phyloP scores from a whole-genome alignment of 92 coral and sea anemone genomes.

The Parazoanthus darwini region DNA sequence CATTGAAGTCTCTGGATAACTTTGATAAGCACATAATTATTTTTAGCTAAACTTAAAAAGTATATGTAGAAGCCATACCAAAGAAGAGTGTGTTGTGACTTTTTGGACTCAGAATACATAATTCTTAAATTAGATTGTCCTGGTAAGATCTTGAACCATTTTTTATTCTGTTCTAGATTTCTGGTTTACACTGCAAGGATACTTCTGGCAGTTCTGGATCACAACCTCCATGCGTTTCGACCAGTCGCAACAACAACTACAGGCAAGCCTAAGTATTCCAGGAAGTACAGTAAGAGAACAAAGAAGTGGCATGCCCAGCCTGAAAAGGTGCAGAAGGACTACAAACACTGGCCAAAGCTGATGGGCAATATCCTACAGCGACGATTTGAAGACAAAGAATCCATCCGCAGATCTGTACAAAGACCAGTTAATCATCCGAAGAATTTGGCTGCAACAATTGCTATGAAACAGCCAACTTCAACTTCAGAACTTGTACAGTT shows the following conservation, averaged over 20 bases:
- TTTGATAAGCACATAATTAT: not conserved
- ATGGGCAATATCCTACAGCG: constrained; percentile 23
- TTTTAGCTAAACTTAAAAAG: no score
- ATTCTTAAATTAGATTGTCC: no score
- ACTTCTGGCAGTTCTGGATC: no score
- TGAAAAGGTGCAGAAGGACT: constrained; percentile 7
- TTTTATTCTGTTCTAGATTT: no score
- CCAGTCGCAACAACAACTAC: constrained; percentile 4
- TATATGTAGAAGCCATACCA: no score
- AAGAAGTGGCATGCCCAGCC: constrained; percentile 39
- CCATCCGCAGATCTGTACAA: constrained; percentile 2
- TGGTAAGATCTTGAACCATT: no score
- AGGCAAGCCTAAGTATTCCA: constrained; percentile 26
- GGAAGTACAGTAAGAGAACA: constrained; percentile 30
- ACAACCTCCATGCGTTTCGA: not conserved
- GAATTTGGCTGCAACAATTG: constrained; percentile 49
- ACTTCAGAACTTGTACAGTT: constrained; percentile 31
- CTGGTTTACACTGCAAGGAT: no score
- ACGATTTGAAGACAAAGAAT: constrained; percentile 20
- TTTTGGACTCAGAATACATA: no score
- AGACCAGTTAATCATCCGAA: constrained; percentile 26
- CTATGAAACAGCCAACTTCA: constrained; percentile 38
- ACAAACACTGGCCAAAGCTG: no score
- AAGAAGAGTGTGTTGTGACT: no score
- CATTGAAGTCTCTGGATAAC: not conserved